These are phyloP conservation scores for Danio albolineatus DNA, from an alignment of 2,797 vertebrate genomes.

Conservation along the genomic window DNA sequence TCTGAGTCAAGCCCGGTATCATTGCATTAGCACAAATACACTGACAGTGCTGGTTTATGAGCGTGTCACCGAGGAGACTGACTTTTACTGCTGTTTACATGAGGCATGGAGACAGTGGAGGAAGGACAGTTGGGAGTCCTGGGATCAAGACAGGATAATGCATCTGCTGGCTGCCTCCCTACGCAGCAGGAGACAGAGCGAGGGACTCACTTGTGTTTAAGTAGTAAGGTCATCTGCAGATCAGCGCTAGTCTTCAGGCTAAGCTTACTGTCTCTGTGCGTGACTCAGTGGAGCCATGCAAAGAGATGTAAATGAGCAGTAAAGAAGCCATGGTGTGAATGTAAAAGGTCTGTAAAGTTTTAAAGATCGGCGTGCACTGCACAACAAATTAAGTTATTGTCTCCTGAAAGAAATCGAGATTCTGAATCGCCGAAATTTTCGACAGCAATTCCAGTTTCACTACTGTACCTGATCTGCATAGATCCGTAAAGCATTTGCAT, in stretches of 20 bases:
- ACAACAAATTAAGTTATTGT: no score
- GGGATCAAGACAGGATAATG: constrained; percentile 77
- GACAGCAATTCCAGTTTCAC: no score
- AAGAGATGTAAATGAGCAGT: constrained; percentile 14
- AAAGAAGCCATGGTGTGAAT: not conserved
- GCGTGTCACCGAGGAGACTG: constrained; percentile 68
- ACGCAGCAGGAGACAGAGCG: constrained; percentile 32
- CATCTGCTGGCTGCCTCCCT: constrained; percentile 69
- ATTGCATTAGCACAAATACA: constrained; percentile 66
- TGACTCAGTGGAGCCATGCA: constrained; percentile 9
- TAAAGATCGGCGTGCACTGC: no score
- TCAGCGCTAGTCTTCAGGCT: constrained; percentile 24
- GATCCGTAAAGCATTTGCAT: no score
- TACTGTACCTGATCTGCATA: no score
- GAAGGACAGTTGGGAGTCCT: constrained; percentile 67
- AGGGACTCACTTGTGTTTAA: constrained; percentile 21
- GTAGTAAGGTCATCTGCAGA: constrained; percentile 36
- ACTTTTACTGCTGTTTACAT: constrained; percentile 83
- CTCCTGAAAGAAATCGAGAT: no score
- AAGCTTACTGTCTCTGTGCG: not conserved
- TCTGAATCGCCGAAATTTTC: no score
- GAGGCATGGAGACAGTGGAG: constrained; percentile 69
- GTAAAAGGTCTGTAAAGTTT: no score
- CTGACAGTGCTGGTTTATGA: constrained; percentile 78
- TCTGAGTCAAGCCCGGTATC: constrained; percentile 69